phyloP scores from a whole-genome alignment of 2,888 invertebrate genomes.

The Phyllotreta striolata region DNA sequence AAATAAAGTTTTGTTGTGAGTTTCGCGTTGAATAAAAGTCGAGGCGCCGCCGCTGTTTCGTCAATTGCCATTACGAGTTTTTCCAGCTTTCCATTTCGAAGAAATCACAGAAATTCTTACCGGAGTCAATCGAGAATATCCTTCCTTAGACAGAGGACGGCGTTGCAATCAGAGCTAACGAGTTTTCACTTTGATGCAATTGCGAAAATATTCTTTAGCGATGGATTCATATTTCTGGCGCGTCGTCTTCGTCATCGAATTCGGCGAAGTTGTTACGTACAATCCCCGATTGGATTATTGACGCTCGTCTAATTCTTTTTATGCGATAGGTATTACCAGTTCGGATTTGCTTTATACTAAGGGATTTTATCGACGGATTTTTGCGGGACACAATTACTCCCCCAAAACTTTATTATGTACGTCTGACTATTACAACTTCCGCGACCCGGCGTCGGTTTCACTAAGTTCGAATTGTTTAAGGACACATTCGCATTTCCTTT shows the following conservation, averaged over 20 bases:
- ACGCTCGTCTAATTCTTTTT: slow-evolving; percentile 11
- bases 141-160: slow-evolving; percentile 25
- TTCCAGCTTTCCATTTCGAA: slow-evolving; percentile 3
- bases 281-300: slow-evolving; percentile 12
- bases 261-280: slow-evolving; percentile 2
- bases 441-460: slow-evolving; percentile 31
- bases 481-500: slow-evolving; percentile 37
- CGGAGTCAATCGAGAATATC: slow-evolving; percentile 16
- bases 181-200: slow-evolving; percentile 44
- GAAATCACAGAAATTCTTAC: slow-evolving; percentile 13
- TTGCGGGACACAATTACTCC: not conserved
- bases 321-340: no score
- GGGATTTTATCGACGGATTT: no score
- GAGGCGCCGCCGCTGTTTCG: not conserved
- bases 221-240: slow-evolving; percentile 20
- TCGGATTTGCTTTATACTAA: no score
- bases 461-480: slow-evolving; percentile 37
- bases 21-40: no score
- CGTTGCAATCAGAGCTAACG: slow-evolving; percentile 45
- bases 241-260: slow-evolving; percentile 19
- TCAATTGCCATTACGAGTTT: slow-evolving; percentile 16
- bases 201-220: slow-evolving; percentile 31
- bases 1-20: no score
- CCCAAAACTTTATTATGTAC: slow-evolving; percentile 26
- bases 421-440: slow-evolving; percentile 30